Evolutionary conservation across 2,888 invertebrate genomes (phyloP).

Genomic region (Pseudeuparius sepicola): DNA sequence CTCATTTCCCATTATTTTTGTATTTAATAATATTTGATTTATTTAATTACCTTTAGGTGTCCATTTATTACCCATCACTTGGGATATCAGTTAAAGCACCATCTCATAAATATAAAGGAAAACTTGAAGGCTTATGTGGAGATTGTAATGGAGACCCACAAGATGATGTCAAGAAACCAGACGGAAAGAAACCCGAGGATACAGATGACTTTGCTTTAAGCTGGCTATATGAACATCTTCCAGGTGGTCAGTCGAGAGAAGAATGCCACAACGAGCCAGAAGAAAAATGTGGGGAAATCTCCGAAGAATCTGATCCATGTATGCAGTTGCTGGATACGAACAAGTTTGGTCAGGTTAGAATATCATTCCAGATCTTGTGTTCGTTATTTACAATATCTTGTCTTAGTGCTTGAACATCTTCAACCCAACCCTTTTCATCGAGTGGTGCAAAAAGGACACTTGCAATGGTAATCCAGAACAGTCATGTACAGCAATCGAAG

Average conservation of each 20-base stretch:
- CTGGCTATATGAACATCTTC: constrained; percentile 43
- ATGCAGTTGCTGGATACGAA: constrained; percentile 47
- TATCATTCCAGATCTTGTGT: background rate
- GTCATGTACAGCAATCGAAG: constrained; percentile 55
- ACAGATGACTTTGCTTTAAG: constrained; percentile 44
- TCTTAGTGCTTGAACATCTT: constrained; percentile 61
- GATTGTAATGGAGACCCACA: constrained; percentile 54
- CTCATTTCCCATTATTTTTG: too few species aligned
- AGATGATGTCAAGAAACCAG: constrained; percentile 46
- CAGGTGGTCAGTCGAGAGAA: constrained; percentile 35
- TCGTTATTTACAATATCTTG: background rate
- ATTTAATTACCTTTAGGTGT: constrained; percentile 35
- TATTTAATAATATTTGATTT: too few species aligned
- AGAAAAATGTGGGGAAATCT: constrained; percentile 40
- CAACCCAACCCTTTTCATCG: constrained; percentile 56
- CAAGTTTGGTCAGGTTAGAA: constrained; percentile 44
- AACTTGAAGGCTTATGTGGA: constrained; percentile 74
- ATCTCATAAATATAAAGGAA: constrained; percentile 59
- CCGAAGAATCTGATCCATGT: constrained; percentile 57
- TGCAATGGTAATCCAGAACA: constrained; percentile 44
- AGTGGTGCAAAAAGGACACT: constrained; percentile 62
- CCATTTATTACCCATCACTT: constrained; percentile 39
- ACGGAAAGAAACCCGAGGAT: constrained; percentile 46
- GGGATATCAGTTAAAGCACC: constrained; percentile 53
- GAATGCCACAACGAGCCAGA: constrained; percentile 34